Percentiles rank a stretch among this genome's conserved stretches.
Evolutionary conservation across 2,113 vertebrate genomes (phyloP).

Genomic region (Centropus unirufus): DNA sequence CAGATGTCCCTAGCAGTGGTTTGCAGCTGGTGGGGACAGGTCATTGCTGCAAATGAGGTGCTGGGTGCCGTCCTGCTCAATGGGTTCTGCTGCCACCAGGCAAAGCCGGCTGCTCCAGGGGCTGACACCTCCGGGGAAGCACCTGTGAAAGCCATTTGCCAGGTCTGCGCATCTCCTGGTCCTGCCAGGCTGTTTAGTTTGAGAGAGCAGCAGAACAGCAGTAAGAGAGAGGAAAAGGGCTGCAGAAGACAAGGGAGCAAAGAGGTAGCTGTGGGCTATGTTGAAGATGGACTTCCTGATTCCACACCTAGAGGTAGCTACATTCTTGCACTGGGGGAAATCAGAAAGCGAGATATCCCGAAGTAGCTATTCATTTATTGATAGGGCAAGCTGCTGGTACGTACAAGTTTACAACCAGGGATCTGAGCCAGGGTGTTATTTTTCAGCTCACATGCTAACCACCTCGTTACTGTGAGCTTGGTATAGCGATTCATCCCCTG

Average conservation of each 20-base stretch:
- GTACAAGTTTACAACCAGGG: not conserved
- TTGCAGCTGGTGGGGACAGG: not conserved
- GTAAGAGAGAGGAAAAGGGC: not conserved
- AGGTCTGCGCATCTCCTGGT: not conserved
- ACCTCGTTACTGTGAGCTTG: not conserved
- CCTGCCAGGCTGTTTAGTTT: not conserved
- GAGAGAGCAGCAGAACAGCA: not conserved
- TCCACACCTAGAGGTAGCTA: not conserved
- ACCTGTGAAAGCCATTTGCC: not conserved
- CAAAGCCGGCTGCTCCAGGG: constrained; percentile 11
- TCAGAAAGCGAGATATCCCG: not conserved
- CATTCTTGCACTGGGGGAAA: not conserved
- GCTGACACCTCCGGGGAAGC: not conserved
- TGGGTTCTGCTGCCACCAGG: not conserved
- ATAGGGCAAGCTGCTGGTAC: not conserved
- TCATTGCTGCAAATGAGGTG: not conserved
- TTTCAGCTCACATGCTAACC: not conserved
- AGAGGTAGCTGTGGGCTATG: not conserved
- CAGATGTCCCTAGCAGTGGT: not conserved
- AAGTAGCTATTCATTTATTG: not conserved
- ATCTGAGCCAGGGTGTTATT: not conserved
- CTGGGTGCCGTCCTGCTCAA: not conserved
- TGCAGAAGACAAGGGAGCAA: not conserved
- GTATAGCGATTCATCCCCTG: not conserved
- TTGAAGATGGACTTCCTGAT: not conserved